These are phyloP conservation scores for Trissolcus japonicus DNA, from an alignment of 2,888 invertebrate species.

Conservation along the genomic window DNA sequence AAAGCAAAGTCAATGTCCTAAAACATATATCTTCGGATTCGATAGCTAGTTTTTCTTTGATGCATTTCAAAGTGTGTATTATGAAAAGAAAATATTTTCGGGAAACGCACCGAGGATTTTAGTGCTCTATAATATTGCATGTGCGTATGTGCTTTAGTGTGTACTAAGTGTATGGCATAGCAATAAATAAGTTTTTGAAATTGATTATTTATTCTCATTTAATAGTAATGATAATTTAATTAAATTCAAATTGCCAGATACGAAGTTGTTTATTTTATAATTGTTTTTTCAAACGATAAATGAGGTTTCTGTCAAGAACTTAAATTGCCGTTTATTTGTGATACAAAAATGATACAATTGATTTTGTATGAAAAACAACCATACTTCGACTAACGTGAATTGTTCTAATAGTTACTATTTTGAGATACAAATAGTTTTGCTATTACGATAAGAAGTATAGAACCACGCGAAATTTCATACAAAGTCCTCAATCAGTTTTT, in stretches of 20 bases:
- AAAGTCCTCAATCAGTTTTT: conserved; percentile 4
- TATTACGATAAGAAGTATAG: conserved; percentile 20
- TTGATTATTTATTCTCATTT: conserved; percentile 24
- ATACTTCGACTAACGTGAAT: neutral
- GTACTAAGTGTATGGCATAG: conserved; percentile 20
- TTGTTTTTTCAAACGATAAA: no score
- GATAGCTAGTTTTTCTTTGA: no score
- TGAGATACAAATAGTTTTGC: conserved; percentile 55
- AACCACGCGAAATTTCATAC: conserved; percentile 12
- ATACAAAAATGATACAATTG: neutral
- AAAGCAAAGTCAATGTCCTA: no score
- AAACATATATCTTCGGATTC: no score
- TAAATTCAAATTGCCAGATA: conserved; percentile 1
- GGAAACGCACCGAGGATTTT: conserved; percentile 24
- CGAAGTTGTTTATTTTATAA: no score
- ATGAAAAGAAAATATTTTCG: no score
- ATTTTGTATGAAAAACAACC: neutral
- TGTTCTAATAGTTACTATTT: conserved; percentile 55
- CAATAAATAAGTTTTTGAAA: conserved; percentile 12
- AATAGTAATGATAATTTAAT: conserved; percentile 15
- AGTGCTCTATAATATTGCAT: conserved; percentile 33
- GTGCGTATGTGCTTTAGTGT: conserved; percentile 34
- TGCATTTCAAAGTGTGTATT: no score
- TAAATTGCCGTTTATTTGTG: neutral
- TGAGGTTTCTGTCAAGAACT: neutral